Conservation (phyloP, 2,113 vertebrate species). For the Pao palembangensis region DNA sequence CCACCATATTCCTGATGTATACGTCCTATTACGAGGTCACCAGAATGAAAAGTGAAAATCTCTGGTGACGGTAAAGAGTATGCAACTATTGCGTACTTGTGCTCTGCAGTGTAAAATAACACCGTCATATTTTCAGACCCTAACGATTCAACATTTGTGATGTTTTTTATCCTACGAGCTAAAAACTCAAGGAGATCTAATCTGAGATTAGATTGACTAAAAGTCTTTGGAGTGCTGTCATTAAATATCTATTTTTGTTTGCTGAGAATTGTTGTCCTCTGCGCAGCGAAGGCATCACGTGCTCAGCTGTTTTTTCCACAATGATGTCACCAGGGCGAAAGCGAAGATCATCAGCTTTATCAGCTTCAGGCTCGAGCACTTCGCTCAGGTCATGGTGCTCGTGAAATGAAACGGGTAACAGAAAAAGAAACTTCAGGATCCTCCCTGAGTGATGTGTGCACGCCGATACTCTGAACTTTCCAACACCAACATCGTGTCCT, state of each 20-base stretch:
- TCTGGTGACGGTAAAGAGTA: background rate
- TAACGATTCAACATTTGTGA: background rate
- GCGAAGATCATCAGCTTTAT: too few relatives aligned
- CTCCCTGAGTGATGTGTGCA: background rate
- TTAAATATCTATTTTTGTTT: background rate
- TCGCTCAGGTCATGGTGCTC: too few relatives aligned
- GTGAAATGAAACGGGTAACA: too few relatives aligned
- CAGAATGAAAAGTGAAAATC: background rate
- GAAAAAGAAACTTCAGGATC: too few relatives aligned
- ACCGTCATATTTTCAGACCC: background rate
- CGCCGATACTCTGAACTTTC: conserved; percentile 2
- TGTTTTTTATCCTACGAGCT: background rate
- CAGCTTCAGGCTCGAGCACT: too few relatives aligned
- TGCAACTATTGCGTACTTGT: background rate
- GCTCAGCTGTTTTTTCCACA: background rate
- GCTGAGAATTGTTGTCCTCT: background rate
- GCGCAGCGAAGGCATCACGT: background rate
- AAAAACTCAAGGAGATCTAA: background rate
- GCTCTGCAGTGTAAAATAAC: background rate
- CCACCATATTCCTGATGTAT: conserved; percentile 8
- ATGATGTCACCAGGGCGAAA: too few relatives aligned
- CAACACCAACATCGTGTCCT: conserved; percentile 12
- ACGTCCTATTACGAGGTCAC: background rate
- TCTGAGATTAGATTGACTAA: background rate
- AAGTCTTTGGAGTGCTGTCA: background rate